Base-by-base conservation (phyloP, 2,888 invertebrate genomes). In the Matsumyia berberina region DNA sequence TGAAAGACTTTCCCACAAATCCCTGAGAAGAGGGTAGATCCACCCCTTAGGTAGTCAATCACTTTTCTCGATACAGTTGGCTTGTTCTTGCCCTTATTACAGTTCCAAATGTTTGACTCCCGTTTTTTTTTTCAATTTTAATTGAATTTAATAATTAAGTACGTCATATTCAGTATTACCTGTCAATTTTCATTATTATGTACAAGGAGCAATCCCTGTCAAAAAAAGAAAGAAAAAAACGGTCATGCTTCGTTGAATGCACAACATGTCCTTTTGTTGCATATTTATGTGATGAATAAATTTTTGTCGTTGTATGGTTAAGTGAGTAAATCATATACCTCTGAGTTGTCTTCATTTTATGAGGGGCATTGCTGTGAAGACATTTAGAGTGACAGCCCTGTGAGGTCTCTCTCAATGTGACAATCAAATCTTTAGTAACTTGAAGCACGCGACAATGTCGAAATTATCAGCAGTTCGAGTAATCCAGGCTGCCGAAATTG, bases 131-230 rank as follows among this genome's bases (percentile, higher is more conserved):
- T 17, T 64, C 35, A 46, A 46, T n/a, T 64, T 64, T 64, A 49
- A 64, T 64, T 49, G 64, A 64, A 64, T 64, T 46, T 64, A 46
- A 64, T 46, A 19, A n/a, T n/a, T n/a, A n/a, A 46, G 19, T 46
- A 8, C 19, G 19, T 46, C 9, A 19, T 0, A 7, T 24, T 46
- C 19, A 17, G 3, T 46, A 9, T 46, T 17, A 19, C 2, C 9
- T 46, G 17, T 17, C 19, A 46, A 19, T 46, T 19, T 46, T 46
- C 17, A 17, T 44, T 8, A 17, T 44, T 44, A 9, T n/a, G 15
- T 44, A n/a, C n/a, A n/a, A n/a, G n/a, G n/a, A 44, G 17, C 44
- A 39, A 33, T 39, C 15, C 2, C 6, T 15, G 42, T 15, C 1
- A 15, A 15, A 24, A 24, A 24, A 24, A 24, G 4, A 24, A 24